Conservation (phyloP, 2,888 invertebrate genomes). For the Alloscopus bannaensis region DNA sequence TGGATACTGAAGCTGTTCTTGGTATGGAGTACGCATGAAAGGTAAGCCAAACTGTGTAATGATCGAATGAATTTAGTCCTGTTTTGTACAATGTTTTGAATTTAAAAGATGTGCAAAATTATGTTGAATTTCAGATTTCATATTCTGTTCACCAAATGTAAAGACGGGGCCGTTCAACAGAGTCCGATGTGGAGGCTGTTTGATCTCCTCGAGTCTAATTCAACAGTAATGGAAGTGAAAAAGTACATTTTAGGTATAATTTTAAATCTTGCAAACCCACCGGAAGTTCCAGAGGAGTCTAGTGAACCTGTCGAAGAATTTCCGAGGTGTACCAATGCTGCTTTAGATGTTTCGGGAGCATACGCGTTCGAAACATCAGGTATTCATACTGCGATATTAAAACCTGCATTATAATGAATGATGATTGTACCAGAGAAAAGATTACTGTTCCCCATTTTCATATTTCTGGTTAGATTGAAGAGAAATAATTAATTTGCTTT, state of each 20-base stretch:
- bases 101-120: too few species aligned
- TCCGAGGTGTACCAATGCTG: conserved; percentile 34
- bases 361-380: conserved; percentile 51
- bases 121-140: conserved; percentile 49
- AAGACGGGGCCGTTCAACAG: conserved; percentile 25
- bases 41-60: conserved; percentile 75
- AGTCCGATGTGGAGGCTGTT: conserved; percentile 64
- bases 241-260: conserved; percentile 64
- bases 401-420: too few species aligned
- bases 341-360: conserved; percentile 34
- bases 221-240: conserved; percentile 60
- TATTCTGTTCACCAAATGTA: conserved; percentile 53
- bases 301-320: conserved; percentile 23
- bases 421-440: too few species aligned
- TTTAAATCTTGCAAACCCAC: conserved; percentile 59
- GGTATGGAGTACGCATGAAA: conserved; percentile 87
- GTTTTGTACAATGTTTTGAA: too few species aligned
- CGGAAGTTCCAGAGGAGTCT: conserved; percentile 40
- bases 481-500: conserved; percentile 11
- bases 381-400: background rate
- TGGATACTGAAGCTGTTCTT: conserved; percentile 84
- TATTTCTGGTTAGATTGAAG: background rate
- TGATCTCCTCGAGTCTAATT: conserved; percentile 47
- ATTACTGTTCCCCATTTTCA: too few species aligned
- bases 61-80: conserved; percentile 21